Base-by-base conservation (phyloP, 2,888 invertebrate genomes). In the Antheraea assamensis region DNA sequence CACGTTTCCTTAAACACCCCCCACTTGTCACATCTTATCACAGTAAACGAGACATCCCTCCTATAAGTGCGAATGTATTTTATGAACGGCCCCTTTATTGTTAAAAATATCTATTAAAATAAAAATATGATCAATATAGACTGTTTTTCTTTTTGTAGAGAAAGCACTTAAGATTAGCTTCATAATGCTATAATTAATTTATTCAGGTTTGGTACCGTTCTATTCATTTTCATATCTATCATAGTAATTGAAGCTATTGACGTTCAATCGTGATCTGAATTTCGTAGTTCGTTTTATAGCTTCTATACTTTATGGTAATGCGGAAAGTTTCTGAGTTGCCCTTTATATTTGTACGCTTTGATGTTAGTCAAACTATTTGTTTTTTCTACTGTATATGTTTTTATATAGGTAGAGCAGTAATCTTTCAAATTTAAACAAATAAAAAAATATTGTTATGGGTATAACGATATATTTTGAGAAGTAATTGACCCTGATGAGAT, bases 261-360 rank as follows among this genome's bases (percentile, higher is more conserved):
- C 78, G 82, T 81, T 76, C 76, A 83, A 83, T 82, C 82, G 82
- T 82, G 81, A 86, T 86, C 87, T 85, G 86, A 89, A 90, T 90
- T 88, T 86, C 81, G 85, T 85, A 83, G 84, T 83, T 83, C 84
- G 80, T 82, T 91, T 90, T 91, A 91, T 88, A 80, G 86, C 88
- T 90, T 89, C 89, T 90, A 85, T 87, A 87, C 84, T 91, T 92
- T 91, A 92, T 92, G 91, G 82, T 90, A 92, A 92, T 91, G 84
- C 0, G 80, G 80, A 73, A 75, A 79, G 81, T 80, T 80, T 80
- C 78, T 78, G 75, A 76, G 73, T 75, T 72, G 30, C 73, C n/a
- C 15, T 68, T 70, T 52, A 49, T 55, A 66, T 49, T 42, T 42
- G 42, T 42, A 42, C 42, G 13, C 13, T 42, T 42, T 42, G 42